A percentile compares a stretch with the other conserved stretches of the same genome.
These are phyloP conservation scores for Ecliptopera silaceata DNA, from an alignment of 2,888 invertebrate species.

Conservation along the genomic window DNA sequence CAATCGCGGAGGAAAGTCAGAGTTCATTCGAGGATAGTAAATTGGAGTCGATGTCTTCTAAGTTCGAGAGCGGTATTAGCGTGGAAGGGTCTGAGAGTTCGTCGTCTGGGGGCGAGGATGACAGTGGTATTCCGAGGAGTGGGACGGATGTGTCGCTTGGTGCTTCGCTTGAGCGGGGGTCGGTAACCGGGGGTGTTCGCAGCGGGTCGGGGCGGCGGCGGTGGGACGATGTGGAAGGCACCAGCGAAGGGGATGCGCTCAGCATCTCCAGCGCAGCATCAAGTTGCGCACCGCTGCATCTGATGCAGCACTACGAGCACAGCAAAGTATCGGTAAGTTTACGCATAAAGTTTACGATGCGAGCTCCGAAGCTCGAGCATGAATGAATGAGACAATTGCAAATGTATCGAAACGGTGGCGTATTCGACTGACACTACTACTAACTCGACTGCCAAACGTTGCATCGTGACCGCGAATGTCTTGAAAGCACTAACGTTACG, in stretches of 20 bases:
- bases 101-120: slow-evolving; percentile 68
- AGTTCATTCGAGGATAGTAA: slow-evolving; percentile 50
- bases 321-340: slow-evolving; percentile 78
- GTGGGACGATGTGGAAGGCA: slow-evolving; percentile 75
- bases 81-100: slow-evolving; percentile 66
- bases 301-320: slow-evolving; percentile 72
- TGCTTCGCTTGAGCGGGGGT: slow-evolving; percentile 80
- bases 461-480: too few species aligned
- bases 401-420: too few species aligned
- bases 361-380: background rate
- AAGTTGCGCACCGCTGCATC: slow-evolving; percentile 73
- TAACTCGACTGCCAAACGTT: too few species aligned
- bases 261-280: slow-evolving; percentile 78
- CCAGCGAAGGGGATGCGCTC: slow-evolving; percentile 75
- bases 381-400: too few species aligned
- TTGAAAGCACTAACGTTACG: too few species aligned
- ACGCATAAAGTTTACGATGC: background rate
- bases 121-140: slow-evolving; percentile 72
- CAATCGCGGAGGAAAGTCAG: slow-evolving; percentile 56
- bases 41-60: slow-evolving; percentile 58
- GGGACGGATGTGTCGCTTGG: slow-evolving; percentile 63
- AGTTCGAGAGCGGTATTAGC: slow-evolving; percentile 71
- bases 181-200: slow-evolving; percentile 77
- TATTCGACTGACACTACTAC: too few species aligned
- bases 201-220: slow-evolving; percentile 79